Percentiles rank a stretch among this genome's conserved stretches.
Conservation (phyloP, 2,113 vertebrate species). For the Neofelis nebulosa region DNA sequence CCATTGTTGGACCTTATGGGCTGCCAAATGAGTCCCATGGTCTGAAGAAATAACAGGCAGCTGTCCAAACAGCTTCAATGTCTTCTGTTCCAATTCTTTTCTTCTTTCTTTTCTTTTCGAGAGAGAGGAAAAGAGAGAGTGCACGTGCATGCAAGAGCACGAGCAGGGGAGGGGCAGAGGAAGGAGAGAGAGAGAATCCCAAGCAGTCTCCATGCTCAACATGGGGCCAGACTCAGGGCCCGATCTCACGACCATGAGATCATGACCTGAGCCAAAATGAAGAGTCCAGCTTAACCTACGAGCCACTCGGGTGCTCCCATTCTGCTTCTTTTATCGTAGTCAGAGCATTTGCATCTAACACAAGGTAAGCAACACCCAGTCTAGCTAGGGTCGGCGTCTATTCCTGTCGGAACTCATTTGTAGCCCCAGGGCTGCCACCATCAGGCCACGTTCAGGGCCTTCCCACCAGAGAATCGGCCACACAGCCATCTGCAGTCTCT, state of each 20-base stretch:
- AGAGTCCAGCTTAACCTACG: too few species aligned
- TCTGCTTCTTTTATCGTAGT: not conserved
- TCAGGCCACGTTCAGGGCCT: not conserved
- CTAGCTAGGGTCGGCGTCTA: not conserved
- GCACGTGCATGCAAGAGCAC: too few species aligned
- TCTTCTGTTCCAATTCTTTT: not conserved
- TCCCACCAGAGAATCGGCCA: not conserved
- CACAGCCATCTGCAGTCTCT: not conserved
- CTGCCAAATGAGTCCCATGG: not conserved
- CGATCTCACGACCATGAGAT: too few species aligned
- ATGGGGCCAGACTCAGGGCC: too few species aligned
- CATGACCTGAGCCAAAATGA: too few species aligned
- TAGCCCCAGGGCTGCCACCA: not conserved
- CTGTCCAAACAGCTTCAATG: not conserved
- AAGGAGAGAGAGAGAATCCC: too few species aligned
- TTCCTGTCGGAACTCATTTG: not conserved
- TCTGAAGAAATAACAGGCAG: not conserved
- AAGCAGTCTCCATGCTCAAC: too few species aligned
- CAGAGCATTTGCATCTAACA: not conserved
- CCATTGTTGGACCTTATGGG: not conserved
- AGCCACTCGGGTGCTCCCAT: too few species aligned
- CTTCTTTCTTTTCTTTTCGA: too few species aligned
- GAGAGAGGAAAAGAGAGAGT: too few species aligned
- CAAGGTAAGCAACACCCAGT: fast-evolving
- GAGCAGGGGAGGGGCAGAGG: too few species aligned